Conservation (phyloP, 1,140 invertebrate species). For the Orussus abietinus region DNA sequence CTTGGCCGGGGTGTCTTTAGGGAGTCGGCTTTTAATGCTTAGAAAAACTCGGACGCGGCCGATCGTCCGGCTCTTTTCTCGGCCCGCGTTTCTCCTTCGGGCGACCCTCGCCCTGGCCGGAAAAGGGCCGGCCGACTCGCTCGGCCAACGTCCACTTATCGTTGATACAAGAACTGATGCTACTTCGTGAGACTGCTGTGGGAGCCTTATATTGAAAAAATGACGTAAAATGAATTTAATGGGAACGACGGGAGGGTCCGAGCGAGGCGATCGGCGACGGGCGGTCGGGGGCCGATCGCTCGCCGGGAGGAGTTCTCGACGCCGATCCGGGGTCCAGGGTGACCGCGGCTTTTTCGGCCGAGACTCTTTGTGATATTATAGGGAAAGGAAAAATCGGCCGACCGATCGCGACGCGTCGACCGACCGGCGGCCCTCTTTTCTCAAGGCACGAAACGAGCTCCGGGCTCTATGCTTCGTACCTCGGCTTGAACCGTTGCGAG, state of each 20-base stretch:
- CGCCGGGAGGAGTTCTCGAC: not conserved
- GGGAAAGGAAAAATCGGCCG: too few species aligned
- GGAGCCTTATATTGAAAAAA: slow-evolving; percentile 32
- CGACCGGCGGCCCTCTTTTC: too few species aligned
- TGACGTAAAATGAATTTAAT: slow-evolving; percentile 20
- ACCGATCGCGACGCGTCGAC: too few species aligned
- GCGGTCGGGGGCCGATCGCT: not conserved
- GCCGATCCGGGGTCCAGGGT: not conserved
- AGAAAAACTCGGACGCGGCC: slow-evolving; percentile 17
- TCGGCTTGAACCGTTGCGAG: too few species aligned
- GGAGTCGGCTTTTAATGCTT: slow-evolving; percentile 16
- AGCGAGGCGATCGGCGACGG: not conserved
- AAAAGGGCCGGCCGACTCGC: too few species aligned
- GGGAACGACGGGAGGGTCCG: not conserved
- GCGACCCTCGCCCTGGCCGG: too few species aligned
- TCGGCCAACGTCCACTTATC: slow-evolving; percentile 16
- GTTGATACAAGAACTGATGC: slow-evolving; percentile 33
- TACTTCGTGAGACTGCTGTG: slow-evolving; percentile 38
- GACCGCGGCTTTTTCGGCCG: not conserved
- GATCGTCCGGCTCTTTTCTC: not conserved
- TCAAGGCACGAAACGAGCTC: too few species aligned
- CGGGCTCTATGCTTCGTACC: too few species aligned
- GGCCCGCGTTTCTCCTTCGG: too few species aligned
- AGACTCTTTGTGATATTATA: slow-evolving; percentile 1
- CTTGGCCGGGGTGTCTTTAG: slow-evolving; percentile 4